Base-by-base conservation (phyloP, 2,888 invertebrate genomes). In the Amphimallon solstitiale region DNA sequence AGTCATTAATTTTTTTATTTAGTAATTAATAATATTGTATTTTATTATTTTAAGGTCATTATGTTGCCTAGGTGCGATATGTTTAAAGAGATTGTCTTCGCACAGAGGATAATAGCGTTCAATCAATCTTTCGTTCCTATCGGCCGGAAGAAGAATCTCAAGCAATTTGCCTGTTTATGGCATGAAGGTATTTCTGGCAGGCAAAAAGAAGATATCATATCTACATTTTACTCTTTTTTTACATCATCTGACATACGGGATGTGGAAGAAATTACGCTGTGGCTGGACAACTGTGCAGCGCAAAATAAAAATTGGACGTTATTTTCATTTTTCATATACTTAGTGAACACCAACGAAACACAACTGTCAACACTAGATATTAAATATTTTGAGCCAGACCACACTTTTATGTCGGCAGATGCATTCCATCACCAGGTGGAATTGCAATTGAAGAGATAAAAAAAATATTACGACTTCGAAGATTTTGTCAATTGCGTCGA, bases 331-430 rank as follows among this genome's bases (percentile, higher is more conserved):
- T 66, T 70, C 10, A 10, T 65, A 1, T 65, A 51, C 29, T 40
- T 66, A 45, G 66, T 71, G 9, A 72, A 72, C 48, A 48, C 34
- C 19, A 14, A 48, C 6, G 59, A 63, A 46, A 21, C 68, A 10
- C 40, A 29, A 29, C 21, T 62, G n/a, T 37, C 65, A 19, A 38
- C 7, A 19, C 12, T 71, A 12, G 40, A 49, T 54, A 38, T 71
- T 10, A 71, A 70, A 64, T 77, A 73, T 65, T 71, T 77, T 45
- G 73, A 73, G 62, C 62, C 63, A 14, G 75, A 76, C 38, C 78
- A 77, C 40, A 77, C 76, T 35, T 76, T 74, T 48, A 77, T 77
- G 74, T 72, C 75, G 59, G 75, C 76, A 14, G 79, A 78, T 67
- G 71, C 73, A 51, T 77, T 78, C 64, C 76, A 78, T 66, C 76